Evolutionary conservation across 2,888 invertebrate species (phyloP).

Genomic region (Tetragonula carbonaria): DNA sequence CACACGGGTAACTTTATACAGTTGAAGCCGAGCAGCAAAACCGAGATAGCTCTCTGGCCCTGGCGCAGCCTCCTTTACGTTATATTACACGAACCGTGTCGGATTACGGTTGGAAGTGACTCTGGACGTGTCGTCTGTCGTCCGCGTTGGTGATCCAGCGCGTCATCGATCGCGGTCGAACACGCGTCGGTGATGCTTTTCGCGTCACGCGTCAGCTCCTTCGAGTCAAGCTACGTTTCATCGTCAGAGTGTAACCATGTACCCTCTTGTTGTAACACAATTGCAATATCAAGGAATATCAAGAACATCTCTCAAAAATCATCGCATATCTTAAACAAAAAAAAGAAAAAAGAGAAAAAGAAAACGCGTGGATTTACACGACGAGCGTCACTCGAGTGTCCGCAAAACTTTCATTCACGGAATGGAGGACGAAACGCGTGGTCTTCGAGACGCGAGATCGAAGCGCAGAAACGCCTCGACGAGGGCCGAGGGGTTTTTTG

Average conservation of each 20-base stretch:
- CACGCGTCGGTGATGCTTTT: constrained; percentile 26
- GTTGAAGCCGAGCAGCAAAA: constrained; percentile 12
- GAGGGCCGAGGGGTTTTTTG: constrained; percentile 72
- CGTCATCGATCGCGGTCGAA: constrained; percentile 53
- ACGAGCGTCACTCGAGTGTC: too few species aligned
- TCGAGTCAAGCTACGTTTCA: background rate
- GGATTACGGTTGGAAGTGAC: constrained; percentile 70
- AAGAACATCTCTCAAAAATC: background rate
- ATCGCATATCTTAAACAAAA: background rate
- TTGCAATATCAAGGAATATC: background rate
- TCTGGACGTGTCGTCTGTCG: constrained; percentile 52
- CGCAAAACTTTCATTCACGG: too few species aligned
- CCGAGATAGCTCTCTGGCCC: constrained; percentile 40
- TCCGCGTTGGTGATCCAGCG: constrained; percentile 47
- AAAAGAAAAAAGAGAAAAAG: background rate
- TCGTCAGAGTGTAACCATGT: background rate
- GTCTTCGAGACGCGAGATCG: background rate
- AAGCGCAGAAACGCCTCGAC: constrained; percentile 30
- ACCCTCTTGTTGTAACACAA: too few species aligned
- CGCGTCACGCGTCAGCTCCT: constrained; percentile 19
- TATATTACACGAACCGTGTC: constrained; percentile 75
- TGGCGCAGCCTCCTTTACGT: constrained; percentile 55
- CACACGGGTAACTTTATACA: constrained; percentile 54
- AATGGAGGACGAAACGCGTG: background rate
- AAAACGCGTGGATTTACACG: background rate